Evolutionary conservation across 2,797 vertebrate genomes (phyloP).

Genomic region (Sebastes elongatus): DNA sequence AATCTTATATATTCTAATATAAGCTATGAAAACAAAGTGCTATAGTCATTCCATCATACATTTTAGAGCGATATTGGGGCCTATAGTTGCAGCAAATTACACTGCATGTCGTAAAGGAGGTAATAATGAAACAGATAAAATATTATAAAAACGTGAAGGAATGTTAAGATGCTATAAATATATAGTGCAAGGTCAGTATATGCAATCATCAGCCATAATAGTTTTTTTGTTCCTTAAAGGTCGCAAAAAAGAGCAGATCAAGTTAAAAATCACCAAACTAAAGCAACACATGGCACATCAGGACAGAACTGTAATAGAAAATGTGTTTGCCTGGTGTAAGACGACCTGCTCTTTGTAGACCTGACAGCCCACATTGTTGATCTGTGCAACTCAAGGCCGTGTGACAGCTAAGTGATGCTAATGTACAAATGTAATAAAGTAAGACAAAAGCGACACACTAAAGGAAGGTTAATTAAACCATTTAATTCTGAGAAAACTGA

Average conservation of each 20-base stretch:
- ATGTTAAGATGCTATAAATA: neutral
- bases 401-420: neutral
- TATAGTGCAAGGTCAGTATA: neutral
- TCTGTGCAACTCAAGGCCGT: neutral
- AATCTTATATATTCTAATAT: neutral
- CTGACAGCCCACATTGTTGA: neutral
- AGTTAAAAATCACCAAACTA: neutral
- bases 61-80: neutral
- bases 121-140: neutral
- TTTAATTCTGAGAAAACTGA: neutral
- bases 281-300: neutral
- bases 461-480: neutral
- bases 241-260: neutral
- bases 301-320: neutral
- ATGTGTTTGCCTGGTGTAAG: neutral
- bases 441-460: neutral
- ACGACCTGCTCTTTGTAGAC: slow-evolving; percentile 1
- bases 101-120: neutral
- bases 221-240: neutral
- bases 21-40: neutral
- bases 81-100: neutral
- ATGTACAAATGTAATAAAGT: neutral
- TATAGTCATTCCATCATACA: neutral
- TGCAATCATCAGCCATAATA: neutral
- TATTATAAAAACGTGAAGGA: neutral